phyloP scores from a whole-genome alignment of 2,113 vertebrate genomes.

The Puffinus mauretanicus region DNA sequence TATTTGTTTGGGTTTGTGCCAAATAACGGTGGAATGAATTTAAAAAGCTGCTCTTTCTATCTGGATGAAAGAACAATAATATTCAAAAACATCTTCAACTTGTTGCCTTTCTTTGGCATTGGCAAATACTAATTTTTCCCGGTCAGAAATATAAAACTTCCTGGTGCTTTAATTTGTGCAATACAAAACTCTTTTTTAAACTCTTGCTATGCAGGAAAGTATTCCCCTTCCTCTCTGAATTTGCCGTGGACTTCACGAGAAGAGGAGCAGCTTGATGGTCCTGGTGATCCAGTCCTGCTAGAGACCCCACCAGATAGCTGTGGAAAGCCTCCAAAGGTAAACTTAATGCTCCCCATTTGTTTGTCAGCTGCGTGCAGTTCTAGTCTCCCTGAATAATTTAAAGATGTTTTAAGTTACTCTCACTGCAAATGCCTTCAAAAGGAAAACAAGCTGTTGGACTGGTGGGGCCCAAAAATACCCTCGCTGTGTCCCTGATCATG shows the following conservation, averaged over 20 bases:
- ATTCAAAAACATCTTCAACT: not conserved
- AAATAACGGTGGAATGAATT: constrained; percentile 4
- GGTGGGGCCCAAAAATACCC: not conserved
- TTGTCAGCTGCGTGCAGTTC: not conserved
- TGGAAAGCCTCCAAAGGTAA: not conserved
- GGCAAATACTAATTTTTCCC: not conserved
- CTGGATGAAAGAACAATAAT: not conserved
- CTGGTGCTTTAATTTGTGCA: not conserved
- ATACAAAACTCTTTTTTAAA: not conserved
- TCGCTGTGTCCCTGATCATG: not conserved
- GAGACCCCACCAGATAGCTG: accelerated
- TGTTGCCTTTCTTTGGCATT: not conserved
- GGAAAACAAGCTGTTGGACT: not conserved
- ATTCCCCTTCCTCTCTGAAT: not conserved
- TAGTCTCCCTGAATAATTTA: constrained; percentile 10
- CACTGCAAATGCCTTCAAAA: not conserved
- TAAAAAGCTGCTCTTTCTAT: not conserved
- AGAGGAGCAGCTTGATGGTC: not conserved
- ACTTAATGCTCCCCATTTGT: not conserved
- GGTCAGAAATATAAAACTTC: not conserved
- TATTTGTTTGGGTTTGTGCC: constrained; percentile 38
- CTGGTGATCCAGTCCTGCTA: not conserved
- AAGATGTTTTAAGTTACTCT: not conserved
- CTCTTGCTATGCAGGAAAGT: not conserved
- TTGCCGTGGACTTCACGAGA: not conserved